Evolutionary conservation across 2,797 vertebrate genomes (phyloP).

Genomic region (Melanotaenia boesemani): DNA sequence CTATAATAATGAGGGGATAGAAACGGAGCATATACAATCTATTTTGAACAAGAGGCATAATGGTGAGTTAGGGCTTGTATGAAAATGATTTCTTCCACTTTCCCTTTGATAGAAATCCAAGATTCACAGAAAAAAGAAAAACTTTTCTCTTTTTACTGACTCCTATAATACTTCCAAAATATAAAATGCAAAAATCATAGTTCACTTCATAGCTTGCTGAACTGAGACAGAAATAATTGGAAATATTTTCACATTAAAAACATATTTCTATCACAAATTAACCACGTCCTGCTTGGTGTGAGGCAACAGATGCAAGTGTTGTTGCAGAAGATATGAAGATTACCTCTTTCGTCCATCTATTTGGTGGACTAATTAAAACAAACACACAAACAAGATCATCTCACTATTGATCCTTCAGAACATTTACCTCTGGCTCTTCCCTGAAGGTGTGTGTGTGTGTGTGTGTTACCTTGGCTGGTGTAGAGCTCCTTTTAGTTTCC

Average conservation of each 20-base stretch:
- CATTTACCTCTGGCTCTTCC: not conserved
- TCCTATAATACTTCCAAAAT: not conserved
- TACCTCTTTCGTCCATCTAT: slow-evolving; percentile 55
- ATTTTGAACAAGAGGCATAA: not conserved
- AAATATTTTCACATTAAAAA: not conserved
- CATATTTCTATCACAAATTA: slow-evolving; percentile 22
- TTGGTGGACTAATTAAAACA: slow-evolving; percentile 59
- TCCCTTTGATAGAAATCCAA: not conserved
- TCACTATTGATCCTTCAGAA: slow-evolving; percentile 27
- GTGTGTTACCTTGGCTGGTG: slow-evolving; percentile 80
- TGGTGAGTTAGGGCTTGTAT: not conserved
- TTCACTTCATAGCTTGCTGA: not conserved
- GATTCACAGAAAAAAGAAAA: not conserved
- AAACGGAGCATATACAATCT: not conserved
- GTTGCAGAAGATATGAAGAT: slow-evolving; percentile 18
- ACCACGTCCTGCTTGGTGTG: slow-evolving; percentile 23
- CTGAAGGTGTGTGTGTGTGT: slow-evolving; percentile 17
- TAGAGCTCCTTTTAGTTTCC: slow-evolving; percentile 91
- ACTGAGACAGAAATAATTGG: slow-evolving; percentile 9
- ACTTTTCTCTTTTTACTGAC: not conserved
- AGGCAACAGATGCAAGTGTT: slow-evolving; percentile 20
- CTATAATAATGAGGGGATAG: not conserved
- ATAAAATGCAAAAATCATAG: not conserved
- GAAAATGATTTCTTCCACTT: not conserved
- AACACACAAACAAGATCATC: slow-evolving; percentile 44